Evolutionary conservation across 2,113 vertebrate species (phyloP), one percentile per base, ranked within the genome.

Genomic region (Leiothrix lutea): DNA sequence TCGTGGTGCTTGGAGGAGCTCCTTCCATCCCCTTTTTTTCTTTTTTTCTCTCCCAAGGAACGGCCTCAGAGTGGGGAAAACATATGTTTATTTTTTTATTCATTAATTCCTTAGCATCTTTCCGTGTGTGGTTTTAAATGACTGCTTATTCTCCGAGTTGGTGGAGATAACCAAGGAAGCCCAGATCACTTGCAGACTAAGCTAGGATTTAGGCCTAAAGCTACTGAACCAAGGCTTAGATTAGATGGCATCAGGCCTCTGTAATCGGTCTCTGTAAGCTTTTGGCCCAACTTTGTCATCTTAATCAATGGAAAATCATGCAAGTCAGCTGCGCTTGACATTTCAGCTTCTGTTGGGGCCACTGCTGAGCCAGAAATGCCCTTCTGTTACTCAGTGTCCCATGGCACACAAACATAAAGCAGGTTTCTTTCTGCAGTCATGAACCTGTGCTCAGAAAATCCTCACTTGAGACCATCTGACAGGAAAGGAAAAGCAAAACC

Each of bases 271-370:
- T 91, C 62, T 65, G 69, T 35, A 85, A 92, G 84, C 69, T 92
- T 92, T 95, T 95, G 94, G 95, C 87, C 87, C 81, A 72, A 88
- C 62, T 87, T 94, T 90, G 86, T 87, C 96, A 87, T 95, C 95
- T 87, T 96, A 95, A 97, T 95, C 96, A 97, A 79, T 90, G 66
- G 81, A 82, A 95, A 94, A 97, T 95, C 96, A 94, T 94, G 89
- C 89, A 90, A 95, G 74, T 91, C 93, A 94, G 80, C 91, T 92
- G 57, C 15, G 84, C 93, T 80, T 97, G 96, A 94, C 8, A 5
- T 92, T 89, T 85, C 94, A 53, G 86, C 80, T 65, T 44, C 86
- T 8, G 13, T 14, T n/a, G 69, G 36, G 66, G 66, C 57, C 2
- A 28, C 78, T 81, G 82, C 66, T 26, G 70, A 92, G 93, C 89